Conservation (phyloP, 2,113 vertebrate genomes). For the Marmota flaviventris region DNA sequence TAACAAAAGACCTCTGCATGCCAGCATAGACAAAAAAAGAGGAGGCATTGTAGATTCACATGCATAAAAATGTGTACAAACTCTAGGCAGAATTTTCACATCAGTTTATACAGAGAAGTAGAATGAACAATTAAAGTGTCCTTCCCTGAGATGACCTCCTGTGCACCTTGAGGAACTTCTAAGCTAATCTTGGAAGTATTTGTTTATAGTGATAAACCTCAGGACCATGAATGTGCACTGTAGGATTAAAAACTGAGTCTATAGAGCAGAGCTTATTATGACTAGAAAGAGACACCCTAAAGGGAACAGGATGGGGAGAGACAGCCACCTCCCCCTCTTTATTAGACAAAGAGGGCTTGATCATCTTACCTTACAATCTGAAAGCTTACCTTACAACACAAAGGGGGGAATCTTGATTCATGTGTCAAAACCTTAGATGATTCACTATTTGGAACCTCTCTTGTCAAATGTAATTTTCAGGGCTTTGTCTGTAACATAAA, state of each 20-base stretch:
- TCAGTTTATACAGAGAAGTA: neutral
- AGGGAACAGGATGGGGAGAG: neutral
- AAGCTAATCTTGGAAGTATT: neutral
- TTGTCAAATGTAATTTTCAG: conserved; percentile 52
- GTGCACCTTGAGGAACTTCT: neutral
- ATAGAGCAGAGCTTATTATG: neutral
- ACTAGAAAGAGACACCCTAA: neutral
- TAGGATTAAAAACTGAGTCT: neutral
- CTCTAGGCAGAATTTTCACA: neutral
- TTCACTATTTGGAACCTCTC: conserved; percentile 50
- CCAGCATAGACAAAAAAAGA: neutral
- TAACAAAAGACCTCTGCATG: neutral
- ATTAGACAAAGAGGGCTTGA: neutral
- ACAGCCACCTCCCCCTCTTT: neutral
- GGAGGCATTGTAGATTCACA: neutral
- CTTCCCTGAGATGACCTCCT: neutral
- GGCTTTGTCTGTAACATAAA: conserved; percentile 64
- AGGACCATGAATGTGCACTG: no score
- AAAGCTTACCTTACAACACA: conserved; percentile 10
- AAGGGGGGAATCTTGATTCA: conserved; percentile 5
- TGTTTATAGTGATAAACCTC: neutral
- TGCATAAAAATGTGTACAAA: neutral
- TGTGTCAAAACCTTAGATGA: conserved; percentile 54
- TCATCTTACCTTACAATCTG: neutral
- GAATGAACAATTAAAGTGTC: neutral